Base-by-base conservation (phyloP, 92 coral and sea anemone species). In the Nematostella vectensis region DNA sequence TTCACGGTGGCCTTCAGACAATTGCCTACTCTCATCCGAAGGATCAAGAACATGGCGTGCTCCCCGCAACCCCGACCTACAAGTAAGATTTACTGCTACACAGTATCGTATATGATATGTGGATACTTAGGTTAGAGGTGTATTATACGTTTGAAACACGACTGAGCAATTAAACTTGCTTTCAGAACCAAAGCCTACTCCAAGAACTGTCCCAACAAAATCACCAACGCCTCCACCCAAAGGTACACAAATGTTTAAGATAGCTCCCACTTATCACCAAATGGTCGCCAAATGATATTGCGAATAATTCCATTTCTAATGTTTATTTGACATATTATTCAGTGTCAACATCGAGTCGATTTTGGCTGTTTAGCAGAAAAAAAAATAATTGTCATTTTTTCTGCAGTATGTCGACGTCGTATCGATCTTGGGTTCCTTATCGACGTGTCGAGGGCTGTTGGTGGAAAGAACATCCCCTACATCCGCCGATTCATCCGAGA, bases 361-460 rank as follows among this genome's bases (percentile, higher is more conserved):
- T n/a, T n/a, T n/a, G n/a, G n/a, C n/a, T n/a, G n/a, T n/a, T n/a
- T n/a, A n/a, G n/a, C n/a, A n/a, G n/a, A n/a, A n/a, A n/a, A n/a
- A n/a, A n/a, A n/a, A n/a, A n/a, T n/a, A n/a, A n/a, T n/a, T n/a
- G n/a, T n/a, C n/a, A n/a, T n/a, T n/a, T n/a, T n/a, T n/a, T n/a
- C n/a, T 38, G 4, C 24, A 79, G 86, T 72, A 12, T 79, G 86
- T 58, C 59, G 61, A 62, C 82, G 70, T 12, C 65, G 71, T 9
- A 67, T 79, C 29, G 86, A 79, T 61, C 67, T 79, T 25, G 86
- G 80, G 4, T 72, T 79, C 61, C 74, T 79, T 20, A 45, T 79
- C 36, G 86, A 79, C 44, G 81, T 67, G 31, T 52, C 76, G 2
- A 25, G 65, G 1, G 31, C 47, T 27, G 59, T 68, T 25, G 67